Evolutionary conservation across 1,140 invertebrate species (phyloP).

Genomic region (Lasaia peninsularis): DNA sequence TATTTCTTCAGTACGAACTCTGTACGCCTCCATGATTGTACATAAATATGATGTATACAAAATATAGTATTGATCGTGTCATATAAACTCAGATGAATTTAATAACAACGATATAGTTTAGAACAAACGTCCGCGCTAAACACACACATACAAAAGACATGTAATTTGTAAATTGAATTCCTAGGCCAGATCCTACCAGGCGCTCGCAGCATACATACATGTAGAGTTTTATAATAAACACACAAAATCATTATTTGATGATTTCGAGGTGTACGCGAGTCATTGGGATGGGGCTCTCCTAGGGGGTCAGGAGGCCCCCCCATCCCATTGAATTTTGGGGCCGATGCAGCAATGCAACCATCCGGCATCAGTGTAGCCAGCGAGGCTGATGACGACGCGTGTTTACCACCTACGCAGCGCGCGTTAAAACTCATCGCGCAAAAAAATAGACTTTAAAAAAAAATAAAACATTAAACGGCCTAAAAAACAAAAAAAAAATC

Average conservation of each 20-base stretch:
- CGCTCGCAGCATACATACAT: constrained; percentile 28
- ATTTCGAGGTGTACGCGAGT: constrained; percentile 64
- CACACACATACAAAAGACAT: constrained; percentile 28
- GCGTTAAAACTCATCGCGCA: constrained; percentile 51
- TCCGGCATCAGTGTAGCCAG: constrained; percentile 69
- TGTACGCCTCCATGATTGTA: constrained; percentile 19
- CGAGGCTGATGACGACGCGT: constrained; percentile 64
- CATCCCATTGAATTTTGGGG: constrained; percentile 44
- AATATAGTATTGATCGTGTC: constrained; percentile 49
- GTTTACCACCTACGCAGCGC: constrained; percentile 73
- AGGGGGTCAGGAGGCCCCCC: constrained; percentile 38
- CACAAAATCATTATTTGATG: constrained; percentile 76
- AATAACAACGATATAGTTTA: constrained; percentile 62
- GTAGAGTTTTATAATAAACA: constrained; percentile 69
- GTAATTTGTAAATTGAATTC: constrained; percentile 53
- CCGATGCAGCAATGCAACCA: constrained; percentile 61
- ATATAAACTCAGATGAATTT: constrained; percentile 54
- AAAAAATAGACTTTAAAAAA: constrained; percentile 39
- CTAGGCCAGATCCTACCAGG: constrained; percentile 37
- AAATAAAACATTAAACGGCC: constrained; percentile 53
- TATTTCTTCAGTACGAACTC: too few species aligned
- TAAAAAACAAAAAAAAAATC: constrained; percentile 56
- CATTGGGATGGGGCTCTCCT: constrained; percentile 49
- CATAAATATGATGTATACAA: constrained; percentile 34
- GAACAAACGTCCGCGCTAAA: constrained; percentile 47